Conservation (phyloP, 2,888 invertebrate genomes). For the Antitype chi region DNA sequence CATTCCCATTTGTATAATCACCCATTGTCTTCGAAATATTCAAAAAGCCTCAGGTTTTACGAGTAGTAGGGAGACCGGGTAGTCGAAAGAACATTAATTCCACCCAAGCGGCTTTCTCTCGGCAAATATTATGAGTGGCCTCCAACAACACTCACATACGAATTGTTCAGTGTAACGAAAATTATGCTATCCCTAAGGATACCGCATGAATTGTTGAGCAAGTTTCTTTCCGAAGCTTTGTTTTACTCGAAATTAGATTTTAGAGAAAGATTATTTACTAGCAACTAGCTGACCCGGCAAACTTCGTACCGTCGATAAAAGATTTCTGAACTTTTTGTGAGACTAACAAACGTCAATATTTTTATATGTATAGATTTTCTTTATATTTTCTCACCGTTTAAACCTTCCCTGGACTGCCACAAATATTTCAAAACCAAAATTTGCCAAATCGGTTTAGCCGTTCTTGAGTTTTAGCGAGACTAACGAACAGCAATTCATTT, state of each 20-base stretch:
- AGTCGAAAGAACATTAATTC: conserved; percentile 64
- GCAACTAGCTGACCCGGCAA: too few species aligned
- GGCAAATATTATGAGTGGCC: conserved; percentile 79
- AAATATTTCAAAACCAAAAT: too few species aligned
- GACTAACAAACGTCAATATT: too few species aligned
- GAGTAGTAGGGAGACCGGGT: conserved; percentile 50
- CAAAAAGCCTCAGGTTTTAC: conserved; percentile 49
- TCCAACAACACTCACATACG: conserved; percentile 73
- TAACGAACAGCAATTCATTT: too few species aligned
- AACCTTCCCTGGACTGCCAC: too few species aligned
- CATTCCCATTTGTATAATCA: conserved; percentile 3
- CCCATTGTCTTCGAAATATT: conserved; percentile 36
- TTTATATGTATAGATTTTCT: too few species aligned
- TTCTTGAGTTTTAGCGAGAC: too few species aligned
- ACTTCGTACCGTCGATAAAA: too few species aligned
- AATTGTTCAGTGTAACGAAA: conserved; percentile 77
- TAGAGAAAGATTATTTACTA: conserved; percentile 33
- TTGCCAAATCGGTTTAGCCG: too few species aligned
- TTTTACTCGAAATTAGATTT: conserved; percentile 71
- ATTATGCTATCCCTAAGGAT: conserved; percentile 72
- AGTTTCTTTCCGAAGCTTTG: conserved; percentile 72
- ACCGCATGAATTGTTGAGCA: conserved; percentile 73
- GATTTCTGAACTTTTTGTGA: too few species aligned
- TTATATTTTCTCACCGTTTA: too few species aligned
- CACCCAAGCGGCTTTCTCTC: conserved; percentile 71